A percentile compares a stretch with the other conserved stretches of the same genome.
phyloP scores from a whole-genome alignment of 2,888 invertebrate genomes.

The Drosophila subsilvestris region DNA sequence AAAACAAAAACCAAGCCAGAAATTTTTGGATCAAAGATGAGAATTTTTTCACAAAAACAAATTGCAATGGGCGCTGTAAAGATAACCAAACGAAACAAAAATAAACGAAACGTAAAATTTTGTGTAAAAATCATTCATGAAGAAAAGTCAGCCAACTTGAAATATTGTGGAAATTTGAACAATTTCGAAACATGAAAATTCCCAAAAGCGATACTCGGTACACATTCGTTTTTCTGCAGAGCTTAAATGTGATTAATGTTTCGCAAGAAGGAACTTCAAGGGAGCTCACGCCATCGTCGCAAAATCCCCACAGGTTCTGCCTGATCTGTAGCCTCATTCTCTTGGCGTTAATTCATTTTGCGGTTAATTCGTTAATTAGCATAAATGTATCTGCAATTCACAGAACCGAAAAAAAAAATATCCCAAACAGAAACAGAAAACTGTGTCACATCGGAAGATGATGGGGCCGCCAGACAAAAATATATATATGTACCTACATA shows the following conservation, averaged over 20 bases:
- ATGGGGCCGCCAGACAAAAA: slow-evolving; percentile 45
- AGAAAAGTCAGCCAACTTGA: too few species aligned
- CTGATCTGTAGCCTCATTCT: slow-evolving; percentile 27
- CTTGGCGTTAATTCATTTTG: slow-evolving; percentile 45
- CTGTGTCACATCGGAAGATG: slow-evolving; percentile 65
- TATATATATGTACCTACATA: slow-evolving; percentile 11
- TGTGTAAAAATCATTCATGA: too few species aligned
- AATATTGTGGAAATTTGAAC: too few species aligned
- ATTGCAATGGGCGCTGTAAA: too few species aligned
- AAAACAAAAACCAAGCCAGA: too few species aligned
- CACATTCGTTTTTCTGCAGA: background rate
- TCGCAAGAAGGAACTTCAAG: slow-evolving; percentile 7
- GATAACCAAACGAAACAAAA: too few species aligned
- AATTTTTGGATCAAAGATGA: too few species aligned
- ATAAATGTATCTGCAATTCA: slow-evolving; percentile 50
- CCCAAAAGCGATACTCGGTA: too few species aligned
- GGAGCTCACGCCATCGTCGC: slow-evolving; percentile 15
- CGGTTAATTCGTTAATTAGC: slow-evolving; percentile 62
- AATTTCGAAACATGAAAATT: too few species aligned
- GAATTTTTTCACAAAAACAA: too few species aligned
- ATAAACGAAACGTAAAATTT: too few species aligned
- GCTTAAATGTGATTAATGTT: slow-evolving; percentile 24
- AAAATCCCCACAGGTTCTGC: background rate
- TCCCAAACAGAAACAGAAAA: slow-evolving; percentile 21
- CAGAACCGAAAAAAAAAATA: slow-evolving; percentile 19